Evolutionary conservation across 1,140 invertebrate genomes (phyloP).

Genomic region (Drosophila kanapiae): DNA sequence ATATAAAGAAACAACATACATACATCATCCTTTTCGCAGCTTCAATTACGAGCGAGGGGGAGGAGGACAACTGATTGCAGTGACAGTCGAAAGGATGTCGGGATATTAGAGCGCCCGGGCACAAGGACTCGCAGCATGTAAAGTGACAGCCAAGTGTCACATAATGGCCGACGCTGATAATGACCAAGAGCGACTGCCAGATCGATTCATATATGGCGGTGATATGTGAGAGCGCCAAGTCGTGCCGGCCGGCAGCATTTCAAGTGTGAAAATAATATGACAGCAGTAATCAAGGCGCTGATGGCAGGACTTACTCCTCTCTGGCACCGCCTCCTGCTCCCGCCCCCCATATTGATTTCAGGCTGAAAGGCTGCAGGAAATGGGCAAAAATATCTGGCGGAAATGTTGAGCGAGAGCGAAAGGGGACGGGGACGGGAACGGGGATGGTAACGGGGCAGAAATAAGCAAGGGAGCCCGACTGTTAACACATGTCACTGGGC

Average conservation of each 20-base stretch:
- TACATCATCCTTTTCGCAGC: constrained; percentile 21
- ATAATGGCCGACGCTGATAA: constrained; percentile 65
- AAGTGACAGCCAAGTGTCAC: constrained; percentile 71
- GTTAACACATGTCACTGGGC: constrained; percentile 74
- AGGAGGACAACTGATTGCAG: neutral
- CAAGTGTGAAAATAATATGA: constrained; percentile 83
- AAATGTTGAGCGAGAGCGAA: constrained; percentile 54
- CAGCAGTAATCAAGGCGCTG: constrained; percentile 73
- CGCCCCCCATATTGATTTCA: constrained; percentile 69
- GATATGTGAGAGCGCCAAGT: constrained; percentile 12
- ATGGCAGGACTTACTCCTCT: constrained; percentile 25
- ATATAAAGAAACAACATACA: neutral
- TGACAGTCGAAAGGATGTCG: constrained; percentile 36
- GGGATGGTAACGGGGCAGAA: neutral
- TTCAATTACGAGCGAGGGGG: constrained; percentile 26
- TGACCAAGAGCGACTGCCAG: constrained; percentile 51
- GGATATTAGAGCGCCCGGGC: constrained; percentile 66
- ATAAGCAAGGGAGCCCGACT: constrained; percentile 12
- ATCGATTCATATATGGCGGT: constrained; percentile 45
- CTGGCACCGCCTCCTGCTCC: neutral
- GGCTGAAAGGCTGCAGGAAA: constrained; percentile 64
- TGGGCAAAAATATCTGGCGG: constrained; percentile 74
- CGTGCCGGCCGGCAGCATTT: constrained; percentile 49
- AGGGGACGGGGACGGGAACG: constrained; percentile 9
- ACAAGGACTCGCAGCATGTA: constrained; percentile 51